These are phyloP conservation scores for Piprites chloris DNA, from an alignment of 2,113 vertebrate genomes.

Conservation along the genomic window DNA sequence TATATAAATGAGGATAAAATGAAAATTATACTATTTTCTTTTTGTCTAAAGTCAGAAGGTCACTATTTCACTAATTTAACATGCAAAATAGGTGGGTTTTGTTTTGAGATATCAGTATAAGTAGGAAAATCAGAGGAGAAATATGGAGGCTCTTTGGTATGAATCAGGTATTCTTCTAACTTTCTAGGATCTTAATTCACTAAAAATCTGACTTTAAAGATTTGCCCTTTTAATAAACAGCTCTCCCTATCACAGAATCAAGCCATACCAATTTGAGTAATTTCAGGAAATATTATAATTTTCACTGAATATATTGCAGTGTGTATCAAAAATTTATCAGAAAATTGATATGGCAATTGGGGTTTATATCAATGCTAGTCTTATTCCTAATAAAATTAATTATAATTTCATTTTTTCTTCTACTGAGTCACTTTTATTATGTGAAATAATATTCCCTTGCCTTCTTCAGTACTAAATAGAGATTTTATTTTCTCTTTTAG, in stretches of 20 bases:
- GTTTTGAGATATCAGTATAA: neutral
- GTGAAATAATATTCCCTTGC: neutral
- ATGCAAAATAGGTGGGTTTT: neutral
- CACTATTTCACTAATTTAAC: neutral
- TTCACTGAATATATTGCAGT: neutral
- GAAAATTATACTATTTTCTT: neutral
- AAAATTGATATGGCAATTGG: neutral
- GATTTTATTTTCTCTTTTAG: neutral
- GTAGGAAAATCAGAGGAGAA: neutral
- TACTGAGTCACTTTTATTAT: neutral
- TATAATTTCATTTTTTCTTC: neutral
- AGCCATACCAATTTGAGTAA: neutral
- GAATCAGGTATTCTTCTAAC: neutral
- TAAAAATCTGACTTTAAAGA: neutral
- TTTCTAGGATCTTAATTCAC: neutral
- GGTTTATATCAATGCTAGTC: neutral
- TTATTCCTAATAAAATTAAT: neutral
- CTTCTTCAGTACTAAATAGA: neutral
- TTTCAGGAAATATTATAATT: neutral
- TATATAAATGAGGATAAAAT: neutral
- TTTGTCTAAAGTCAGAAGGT: neutral
- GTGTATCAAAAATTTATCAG: neutral
- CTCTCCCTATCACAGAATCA: neutral
- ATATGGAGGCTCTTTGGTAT: neutral
- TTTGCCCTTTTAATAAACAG: neutral